These are phyloP conservation scores for Helostoma temminkii DNA, from an alignment of 2,797 vertebrate species.

Conservation along the genomic window DNA sequence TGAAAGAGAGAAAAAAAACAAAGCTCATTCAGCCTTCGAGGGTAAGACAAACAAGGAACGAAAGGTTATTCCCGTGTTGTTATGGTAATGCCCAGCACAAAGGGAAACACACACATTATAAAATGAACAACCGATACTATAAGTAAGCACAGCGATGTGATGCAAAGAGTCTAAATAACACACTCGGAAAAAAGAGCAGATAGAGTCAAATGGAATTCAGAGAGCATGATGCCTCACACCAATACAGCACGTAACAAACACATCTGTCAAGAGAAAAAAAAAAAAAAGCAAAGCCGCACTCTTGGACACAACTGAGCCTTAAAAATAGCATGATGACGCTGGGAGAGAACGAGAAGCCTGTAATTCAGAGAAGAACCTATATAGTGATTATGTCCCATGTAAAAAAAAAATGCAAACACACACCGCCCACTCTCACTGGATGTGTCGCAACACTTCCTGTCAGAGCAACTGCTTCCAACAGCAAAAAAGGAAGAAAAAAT, in stretches of 20 bases:
- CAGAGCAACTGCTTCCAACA: constrained; percentile 57
- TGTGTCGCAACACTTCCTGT: constrained; percentile 78
- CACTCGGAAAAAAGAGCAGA: background rate
- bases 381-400: constrained; percentile 79
- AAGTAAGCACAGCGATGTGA: background rate
- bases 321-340: constrained; percentile 76
- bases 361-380: constrained; percentile 79
- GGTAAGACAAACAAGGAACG: constrained; percentile 58
- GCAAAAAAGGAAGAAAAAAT: constrained; percentile 13
- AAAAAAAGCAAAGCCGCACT: constrained; percentile 38
- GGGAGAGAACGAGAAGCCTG: constrained; percentile 71
- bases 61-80: constrained; percentile 57
- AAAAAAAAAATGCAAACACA: constrained; percentile 72
- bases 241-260: constrained; percentile 41
- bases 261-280: constrained; percentile 53
- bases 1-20: constrained; percentile 57
- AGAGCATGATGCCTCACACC: constrained; percentile 26
- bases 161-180: constrained; percentile 5
- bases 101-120: constrained; percentile 21
- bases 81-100: constrained; percentile 60
- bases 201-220: constrained; percentile 32
- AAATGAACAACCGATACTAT: constrained; percentile 24
- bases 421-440: constrained; percentile 75
- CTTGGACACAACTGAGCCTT: constrained; percentile 68
- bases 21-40: constrained; percentile 60